phyloP scores from a whole-genome alignment of 2,113 vertebrate species.

The Myiagra hebetior region DNA sequence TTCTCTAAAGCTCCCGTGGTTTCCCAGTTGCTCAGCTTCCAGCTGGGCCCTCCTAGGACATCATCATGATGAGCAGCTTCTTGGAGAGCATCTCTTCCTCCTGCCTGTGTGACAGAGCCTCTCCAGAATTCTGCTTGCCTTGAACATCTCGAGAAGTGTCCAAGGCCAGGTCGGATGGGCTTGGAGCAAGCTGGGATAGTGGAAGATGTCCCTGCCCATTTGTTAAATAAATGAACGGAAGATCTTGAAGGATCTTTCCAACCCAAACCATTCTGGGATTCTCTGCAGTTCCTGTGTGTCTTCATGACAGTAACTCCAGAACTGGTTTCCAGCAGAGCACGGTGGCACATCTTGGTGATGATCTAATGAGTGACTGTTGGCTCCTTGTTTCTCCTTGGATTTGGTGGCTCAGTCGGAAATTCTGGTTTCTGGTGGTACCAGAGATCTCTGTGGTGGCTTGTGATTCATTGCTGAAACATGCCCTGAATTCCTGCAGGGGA shows the following conservation, averaged over 20 bases:
- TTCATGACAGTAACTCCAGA: neutral
- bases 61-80: fast-evolving
- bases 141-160: neutral
- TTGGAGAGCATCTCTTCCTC: neutral
- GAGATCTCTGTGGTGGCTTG: neutral
- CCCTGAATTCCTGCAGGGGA: neutral
- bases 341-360: neutral
- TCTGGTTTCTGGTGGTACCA: neutral
- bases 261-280: neutral
- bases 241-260: neutral
- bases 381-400: neutral
- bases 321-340: fast-evolving
- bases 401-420: neutral
- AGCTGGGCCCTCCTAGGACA: neutral
- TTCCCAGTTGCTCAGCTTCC: neutral
- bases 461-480: neutral
- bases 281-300: neutral
- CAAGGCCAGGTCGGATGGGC: neutral
- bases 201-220: neutral
- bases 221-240: neutral
- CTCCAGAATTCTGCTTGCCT: neutral
- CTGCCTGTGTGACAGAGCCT: neutral
- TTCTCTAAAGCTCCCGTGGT: neutral
- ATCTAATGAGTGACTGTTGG: neutral
- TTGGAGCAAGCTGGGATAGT: neutral